A percentile compares a stretch with the other conserved stretches of the same genome.
These are phyloP conservation scores for Prenolepis imparis DNA, from an alignment of 2,888 invertebrate genomes.

Conservation along the genomic window DNA sequence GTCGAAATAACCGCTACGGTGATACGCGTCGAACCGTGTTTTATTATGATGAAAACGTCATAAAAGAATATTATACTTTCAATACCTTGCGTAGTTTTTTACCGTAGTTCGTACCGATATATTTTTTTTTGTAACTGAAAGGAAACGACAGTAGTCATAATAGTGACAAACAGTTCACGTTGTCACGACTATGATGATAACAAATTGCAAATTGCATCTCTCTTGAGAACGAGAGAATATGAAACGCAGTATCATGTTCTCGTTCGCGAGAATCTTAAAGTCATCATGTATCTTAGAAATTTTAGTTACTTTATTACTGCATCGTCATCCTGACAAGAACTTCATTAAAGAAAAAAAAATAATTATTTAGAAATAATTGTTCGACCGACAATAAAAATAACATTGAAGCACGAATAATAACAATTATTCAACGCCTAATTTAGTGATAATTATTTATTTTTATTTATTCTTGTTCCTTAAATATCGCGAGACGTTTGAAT, in stretches of 20 bases:
- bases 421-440: not conserved
- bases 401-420: not conserved
- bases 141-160: not conserved
- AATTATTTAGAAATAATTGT: not conserved
- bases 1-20: constrained; percentile 7
- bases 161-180: not conserved
- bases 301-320: not conserved
- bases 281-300: constrained; percentile 21
- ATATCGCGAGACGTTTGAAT: constrained; percentile 32
- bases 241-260: constrained; percentile 17
- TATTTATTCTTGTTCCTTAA: constrained; percentile 18
- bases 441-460: not conserved
- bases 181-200: constrained; percentile 41
- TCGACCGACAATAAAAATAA: not conserved
- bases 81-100: not conserved
- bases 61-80: constrained; percentile 16
- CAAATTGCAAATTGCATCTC: constrained; percentile 33
- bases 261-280: constrained; percentile 5
- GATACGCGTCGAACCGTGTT: constrained; percentile 13
- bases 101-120: not conserved
- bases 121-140: not conserved
- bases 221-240: constrained; percentile 27
- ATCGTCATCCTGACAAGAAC: not conserved
- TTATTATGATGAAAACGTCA: constrained; percentile 43
- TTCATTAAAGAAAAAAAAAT: not conserved